phyloP scores from a whole-genome alignment of 2,888 invertebrate species.

The Onthophagus sagittarius region DNA sequence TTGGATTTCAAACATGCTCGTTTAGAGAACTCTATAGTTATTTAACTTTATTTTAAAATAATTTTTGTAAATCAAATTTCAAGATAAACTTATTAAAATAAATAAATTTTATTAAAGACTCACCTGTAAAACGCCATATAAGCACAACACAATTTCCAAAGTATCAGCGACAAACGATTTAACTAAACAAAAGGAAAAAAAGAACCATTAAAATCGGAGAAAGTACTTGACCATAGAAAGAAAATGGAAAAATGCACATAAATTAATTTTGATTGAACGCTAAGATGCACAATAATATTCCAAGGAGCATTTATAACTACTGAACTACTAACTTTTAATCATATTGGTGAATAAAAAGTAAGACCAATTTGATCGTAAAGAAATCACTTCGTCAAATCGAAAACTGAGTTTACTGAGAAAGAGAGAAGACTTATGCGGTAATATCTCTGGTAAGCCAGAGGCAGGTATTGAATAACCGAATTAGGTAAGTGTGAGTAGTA shows the following conservation, averaged over 20 bases:
- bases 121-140: slow-evolving; percentile 4
- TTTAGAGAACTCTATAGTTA: too few species aligned
- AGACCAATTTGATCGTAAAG: background rate
- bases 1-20: too few species aligned
- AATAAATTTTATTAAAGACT: background rate
- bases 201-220: too few species aligned
- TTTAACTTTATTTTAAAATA: too few species aligned
- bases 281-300: too few species aligned
- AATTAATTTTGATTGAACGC: too few species aligned
- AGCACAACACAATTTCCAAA: slow-evolving; percentile 3
- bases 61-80: too few species aligned
- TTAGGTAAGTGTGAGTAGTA: slow-evolving; percentile 5
- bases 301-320: background rate
- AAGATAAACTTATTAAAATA: background rate
- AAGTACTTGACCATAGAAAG: too few species aligned
- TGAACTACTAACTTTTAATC: slow-evolving; percentile 1
- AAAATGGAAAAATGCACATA: too few species aligned
- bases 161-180: background rate
- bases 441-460: background rate
- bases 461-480: background rate
- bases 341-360: background rate
- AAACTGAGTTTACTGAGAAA: background rate
- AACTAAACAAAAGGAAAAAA: slow-evolving; percentile 1
- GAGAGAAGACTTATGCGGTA: background rate
- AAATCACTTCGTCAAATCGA: background rate